phyloP scores from a whole-genome alignment of 2,888 invertebrate species.

The Drosophila paranaensis region DNA sequence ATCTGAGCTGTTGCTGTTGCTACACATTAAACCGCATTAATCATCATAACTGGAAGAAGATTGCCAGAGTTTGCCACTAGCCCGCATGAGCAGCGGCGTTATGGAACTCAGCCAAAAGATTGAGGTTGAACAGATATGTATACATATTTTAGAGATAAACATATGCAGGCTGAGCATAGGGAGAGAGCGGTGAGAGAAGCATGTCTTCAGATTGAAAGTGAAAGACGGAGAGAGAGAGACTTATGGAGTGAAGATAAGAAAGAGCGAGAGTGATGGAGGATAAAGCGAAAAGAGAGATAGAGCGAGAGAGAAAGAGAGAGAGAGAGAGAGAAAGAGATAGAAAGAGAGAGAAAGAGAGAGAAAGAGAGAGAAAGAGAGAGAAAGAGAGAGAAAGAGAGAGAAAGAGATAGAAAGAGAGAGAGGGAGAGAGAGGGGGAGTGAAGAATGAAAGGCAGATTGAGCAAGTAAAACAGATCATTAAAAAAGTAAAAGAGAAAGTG shows the following conservation, averaged over 20 bases:
- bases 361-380: too few relatives aligned
- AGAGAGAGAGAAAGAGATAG: background rate
- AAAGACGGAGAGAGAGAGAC: background rate
- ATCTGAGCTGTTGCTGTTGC: background rate
- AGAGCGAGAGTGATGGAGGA: too few relatives aligned
- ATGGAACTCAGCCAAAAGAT: background rate
- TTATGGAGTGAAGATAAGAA: too few relatives aligned
- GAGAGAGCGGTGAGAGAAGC: background rate
- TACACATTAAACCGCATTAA: constrained; percentile 37
- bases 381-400: too few relatives aligned
- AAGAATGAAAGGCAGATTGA: background rate
- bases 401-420: too few relatives aligned
- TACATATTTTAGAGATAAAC: background rate
- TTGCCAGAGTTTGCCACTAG: constrained; percentile 15
- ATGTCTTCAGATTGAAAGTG: background rate
- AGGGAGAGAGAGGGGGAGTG: background rate
- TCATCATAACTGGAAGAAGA: constrained; percentile 35
- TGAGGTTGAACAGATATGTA: background rate
- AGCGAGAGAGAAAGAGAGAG: background rate
- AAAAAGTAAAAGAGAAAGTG: background rate
- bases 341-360: too few relatives aligned
- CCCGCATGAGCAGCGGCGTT: background rate
- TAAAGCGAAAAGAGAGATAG: too few relatives aligned
- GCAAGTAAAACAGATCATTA: too few relatives aligned
- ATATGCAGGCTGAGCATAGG: background rate